A percentile compares a stretch with the other conserved stretches of the same genome.
phyloP scores from a whole-genome alignment of 2,113 vertebrate genomes.

The Capreolus pygargus region DNA sequence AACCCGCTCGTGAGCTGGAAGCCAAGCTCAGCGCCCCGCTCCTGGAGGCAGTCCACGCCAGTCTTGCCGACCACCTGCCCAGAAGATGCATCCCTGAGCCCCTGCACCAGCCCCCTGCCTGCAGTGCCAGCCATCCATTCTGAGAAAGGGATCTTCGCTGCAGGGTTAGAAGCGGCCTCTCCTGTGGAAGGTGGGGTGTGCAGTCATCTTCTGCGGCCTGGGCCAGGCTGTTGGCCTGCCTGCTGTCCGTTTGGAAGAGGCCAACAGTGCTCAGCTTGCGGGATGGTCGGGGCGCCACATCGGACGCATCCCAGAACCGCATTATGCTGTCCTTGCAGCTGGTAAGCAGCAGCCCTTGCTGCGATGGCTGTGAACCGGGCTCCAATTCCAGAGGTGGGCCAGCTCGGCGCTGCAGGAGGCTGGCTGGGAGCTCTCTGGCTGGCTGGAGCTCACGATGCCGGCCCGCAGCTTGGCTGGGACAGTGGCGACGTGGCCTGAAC shows the following conservation, averaged over 20 bases:
- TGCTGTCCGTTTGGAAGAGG: conserved; percentile 92
- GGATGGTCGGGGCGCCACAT: conserved; percentile 87
- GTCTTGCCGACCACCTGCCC: conserved; percentile 86
- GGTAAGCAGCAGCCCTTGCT: conserved; percentile 87
- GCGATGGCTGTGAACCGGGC: conserved; percentile 84
- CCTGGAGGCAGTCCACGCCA: conserved; percentile 89
- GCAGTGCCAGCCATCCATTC: conserved; percentile 87
- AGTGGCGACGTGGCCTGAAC: conserved; percentile 88
- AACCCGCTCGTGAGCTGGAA: conserved; percentile 89
- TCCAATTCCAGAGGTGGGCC: conserved; percentile 92
- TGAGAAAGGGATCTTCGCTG: conserved; percentile 89
- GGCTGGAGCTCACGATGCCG: conserved; percentile 82
- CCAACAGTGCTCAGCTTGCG: conserved; percentile 90
- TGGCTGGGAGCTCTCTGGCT: conserved; percentile 83
- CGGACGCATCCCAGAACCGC: conserved; percentile 91
- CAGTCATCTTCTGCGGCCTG: conserved; percentile 89
- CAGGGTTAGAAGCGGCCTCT: conserved; percentile 94
- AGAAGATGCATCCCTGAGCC: conserved; percentile 84
- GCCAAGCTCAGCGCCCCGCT: conserved; percentile 84
- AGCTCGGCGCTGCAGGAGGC: conserved; percentile 76
- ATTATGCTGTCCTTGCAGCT: conserved; percentile 89
- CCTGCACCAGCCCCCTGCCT: conserved; percentile 90
- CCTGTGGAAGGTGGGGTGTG: conserved; percentile 90
- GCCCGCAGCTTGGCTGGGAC: conserved; percentile 90
- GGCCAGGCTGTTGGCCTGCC: conserved; percentile 86